phyloP scores from a whole-genome alignment of 30 jellyfish, hydroid and myxozoan genomes.

The Hydractinia echinata region DNA sequence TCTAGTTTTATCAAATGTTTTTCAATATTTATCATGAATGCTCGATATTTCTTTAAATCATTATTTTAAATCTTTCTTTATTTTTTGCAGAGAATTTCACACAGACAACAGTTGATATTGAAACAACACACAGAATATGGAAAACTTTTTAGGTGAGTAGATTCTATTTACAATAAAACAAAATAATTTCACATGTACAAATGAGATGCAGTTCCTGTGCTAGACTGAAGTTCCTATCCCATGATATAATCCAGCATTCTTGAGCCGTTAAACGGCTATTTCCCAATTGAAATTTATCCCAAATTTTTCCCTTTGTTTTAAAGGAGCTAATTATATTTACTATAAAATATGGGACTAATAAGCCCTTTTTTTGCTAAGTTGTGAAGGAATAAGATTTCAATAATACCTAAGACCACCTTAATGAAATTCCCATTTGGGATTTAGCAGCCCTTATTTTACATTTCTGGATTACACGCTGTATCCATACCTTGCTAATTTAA shows the following conservation, averaged over 20 bases:
- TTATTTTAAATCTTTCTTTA: background rate
- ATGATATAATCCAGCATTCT: too few species aligned
- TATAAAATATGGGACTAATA: too few species aligned
- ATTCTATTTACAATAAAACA: background rate
- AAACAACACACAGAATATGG: conserved; percentile 86
- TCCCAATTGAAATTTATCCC: too few species aligned
- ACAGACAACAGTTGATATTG: conserved; percentile 40
- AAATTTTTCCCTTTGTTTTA: too few species aligned
- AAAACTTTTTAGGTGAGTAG: conserved; percentile 59
- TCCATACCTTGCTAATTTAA: background rate
- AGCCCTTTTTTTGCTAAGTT: too few species aligned
- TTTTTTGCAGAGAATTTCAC: conserved; percentile 45
- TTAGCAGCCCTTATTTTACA: too few species aligned
- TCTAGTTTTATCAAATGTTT: background rate
- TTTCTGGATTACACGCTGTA: too few species aligned
- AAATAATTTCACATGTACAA: background rate
- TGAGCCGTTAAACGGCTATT: too few species aligned
- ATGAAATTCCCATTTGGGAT: too few species aligned
- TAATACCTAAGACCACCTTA: too few species aligned
- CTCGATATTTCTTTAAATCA: background rate
- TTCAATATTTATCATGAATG: background rate
- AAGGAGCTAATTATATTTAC: too few species aligned
- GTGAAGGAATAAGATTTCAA: too few species aligned
- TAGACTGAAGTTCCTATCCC: background rate
- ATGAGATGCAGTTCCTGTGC: background rate